Evolutionary conservation across 64 coral and sea anemone species (phyloP), one percentile per base, ranked within the genome.

Genomic region (Pocillopora damicornis): DNA sequence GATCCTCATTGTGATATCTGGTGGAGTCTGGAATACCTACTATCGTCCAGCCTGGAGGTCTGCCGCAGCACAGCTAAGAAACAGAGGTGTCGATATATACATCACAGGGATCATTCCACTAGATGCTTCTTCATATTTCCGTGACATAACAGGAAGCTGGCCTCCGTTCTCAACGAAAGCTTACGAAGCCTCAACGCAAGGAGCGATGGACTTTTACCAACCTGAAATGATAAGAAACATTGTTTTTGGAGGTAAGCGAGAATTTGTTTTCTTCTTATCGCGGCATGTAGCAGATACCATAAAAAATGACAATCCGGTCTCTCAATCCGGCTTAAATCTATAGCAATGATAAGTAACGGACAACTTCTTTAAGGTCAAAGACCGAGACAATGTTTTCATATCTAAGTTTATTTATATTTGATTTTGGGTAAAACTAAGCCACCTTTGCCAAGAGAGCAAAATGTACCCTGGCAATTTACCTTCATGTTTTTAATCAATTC

Each of bases 151-250:
- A 15, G 73, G 80, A 51, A 51, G 42, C 42, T 7, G 42, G 42
- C 42, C 42, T 51, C 42, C 42, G 75, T 63, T 86, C 42, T 60
- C 91, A 61, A 82, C 83, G 58, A 88, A 96, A 15, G 61, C 86
- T 16, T 84, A 86, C 67, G 38, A 57, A 58, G 81, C 81, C 38
- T 72, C 76, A 8, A 61, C 35, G 15, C 13, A 77, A 3, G 13
- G 13, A 2, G 15, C 13, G 20, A 82, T 92, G 77, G 75, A 88
- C 35, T 88, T 66, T 69, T 79, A 88, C 63, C 88, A 68, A 35
- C 90, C 90, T 59, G 64, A 74, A 79, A 87, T 96, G 60, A 86
- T 96, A 9, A 89, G 88, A 26, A 86, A 79, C 26, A 96, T 96
- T 56, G 78, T 80, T 73, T 86, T 89, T 75, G 94, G 94, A 91